Evolutionary conservation across 2,888 invertebrate species (phyloP).

Genomic region (Megalurothrips usitatus): DNA sequence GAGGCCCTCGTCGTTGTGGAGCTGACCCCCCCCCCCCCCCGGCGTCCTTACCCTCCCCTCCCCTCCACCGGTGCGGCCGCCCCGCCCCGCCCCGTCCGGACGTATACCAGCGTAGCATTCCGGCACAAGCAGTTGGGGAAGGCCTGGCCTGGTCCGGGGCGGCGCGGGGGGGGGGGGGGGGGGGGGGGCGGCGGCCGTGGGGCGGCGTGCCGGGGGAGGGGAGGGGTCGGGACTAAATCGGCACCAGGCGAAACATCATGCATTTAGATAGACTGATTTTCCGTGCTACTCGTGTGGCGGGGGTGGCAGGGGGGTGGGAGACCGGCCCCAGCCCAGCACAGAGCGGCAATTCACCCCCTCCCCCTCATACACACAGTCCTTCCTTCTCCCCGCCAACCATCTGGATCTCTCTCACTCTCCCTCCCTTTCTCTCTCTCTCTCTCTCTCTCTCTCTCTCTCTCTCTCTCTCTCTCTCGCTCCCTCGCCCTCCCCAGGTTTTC

Average conservation of each 20-base stretch:
- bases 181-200: not conserved
- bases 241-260: constrained; percentile 25
- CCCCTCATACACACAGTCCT: not conserved
- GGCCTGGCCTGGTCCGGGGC: not conserved
- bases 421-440: not conserved
- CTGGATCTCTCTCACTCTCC: not conserved
- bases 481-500: not conserved
- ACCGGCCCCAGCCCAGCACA: not conserved
- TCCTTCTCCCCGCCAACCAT: not conserved
- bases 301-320: not conserved
- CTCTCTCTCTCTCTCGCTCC: not conserved
- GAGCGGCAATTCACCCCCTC: constrained; percentile 2
- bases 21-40: too few relatives aligned
- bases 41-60: too few relatives aligned
- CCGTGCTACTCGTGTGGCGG: constrained; percentile 21
- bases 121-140: constrained; percentile 8
- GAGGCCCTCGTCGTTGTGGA: not conserved
- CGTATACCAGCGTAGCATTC: not conserved
- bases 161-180: not conserved
- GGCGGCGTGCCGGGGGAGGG: not conserved
- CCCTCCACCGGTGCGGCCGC: too few relatives aligned
- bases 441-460: not conserved
- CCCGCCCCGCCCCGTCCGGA: too few relatives aligned
- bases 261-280: constrained; percentile 27
- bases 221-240: constrained; percentile 24